phyloP scores from a whole-genome alignment of 2,888 invertebrate genomes.

The Drosophila nigricruria region DNA sequence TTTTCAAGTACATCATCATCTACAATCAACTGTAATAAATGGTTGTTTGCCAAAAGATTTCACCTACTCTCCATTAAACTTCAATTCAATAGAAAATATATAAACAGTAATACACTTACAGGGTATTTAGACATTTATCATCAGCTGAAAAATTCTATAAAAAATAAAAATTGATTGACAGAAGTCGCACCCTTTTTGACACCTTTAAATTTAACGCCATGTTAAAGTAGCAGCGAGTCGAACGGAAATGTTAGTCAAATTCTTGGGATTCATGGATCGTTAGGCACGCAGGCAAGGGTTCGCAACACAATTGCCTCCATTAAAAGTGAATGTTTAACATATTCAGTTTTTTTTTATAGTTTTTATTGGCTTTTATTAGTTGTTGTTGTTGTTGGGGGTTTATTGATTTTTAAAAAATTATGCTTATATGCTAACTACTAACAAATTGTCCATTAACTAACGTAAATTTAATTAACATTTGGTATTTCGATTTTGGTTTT shows the following conservation, averaged over 20 bases:
- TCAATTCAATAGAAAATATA: background rate
- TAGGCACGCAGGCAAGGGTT: slow-evolving; percentile 10
- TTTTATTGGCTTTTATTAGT: slow-evolving; percentile 12
- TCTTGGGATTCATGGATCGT: slow-evolving; percentile 29
- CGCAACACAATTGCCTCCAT: background rate
- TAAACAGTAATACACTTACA: background rate
- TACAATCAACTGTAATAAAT: background rate
- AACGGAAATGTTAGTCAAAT: slow-evolving; percentile 8
- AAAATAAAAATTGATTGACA: background rate
- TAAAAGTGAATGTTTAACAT: slow-evolving; percentile 4
- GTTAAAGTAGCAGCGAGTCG: slow-evolving; percentile 22
- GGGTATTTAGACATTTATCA: slow-evolving; percentile 11
- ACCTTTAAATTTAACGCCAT: slow-evolving; percentile 39
- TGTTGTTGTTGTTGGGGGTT: slow-evolving; percentile 39
- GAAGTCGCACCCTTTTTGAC: slow-evolving; percentile 13
- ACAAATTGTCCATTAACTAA: slow-evolving; percentile 81
- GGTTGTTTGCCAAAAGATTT: background rate
- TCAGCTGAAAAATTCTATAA: background rate
- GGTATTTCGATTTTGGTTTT: slow-evolving; percentile 24
- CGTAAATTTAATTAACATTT: slow-evolving; percentile 75
- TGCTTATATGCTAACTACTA: slow-evolving; percentile 77
- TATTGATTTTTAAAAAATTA: slow-evolving; percentile 79
- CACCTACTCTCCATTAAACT: background rate
- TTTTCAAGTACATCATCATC: background rate
- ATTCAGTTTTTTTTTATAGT: slow-evolving; percentile 29